phyloP scores from a whole-genome alignment of 1,140 invertebrate species.

The Anoplophora glabripennis region DNA sequence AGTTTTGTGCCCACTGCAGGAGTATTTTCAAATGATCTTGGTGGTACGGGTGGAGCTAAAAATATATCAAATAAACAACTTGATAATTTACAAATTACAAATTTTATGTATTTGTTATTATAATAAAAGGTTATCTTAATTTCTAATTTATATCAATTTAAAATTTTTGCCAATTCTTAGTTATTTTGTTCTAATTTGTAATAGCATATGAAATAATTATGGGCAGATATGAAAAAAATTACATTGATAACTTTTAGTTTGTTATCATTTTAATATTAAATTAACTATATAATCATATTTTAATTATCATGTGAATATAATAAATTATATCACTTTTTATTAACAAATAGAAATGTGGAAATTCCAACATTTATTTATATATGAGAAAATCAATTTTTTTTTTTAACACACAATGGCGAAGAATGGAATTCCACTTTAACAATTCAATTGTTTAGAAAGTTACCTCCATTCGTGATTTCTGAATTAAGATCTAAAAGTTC shows the following conservation, averaged over 20 bases:
- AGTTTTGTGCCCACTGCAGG: conserved; percentile 74
- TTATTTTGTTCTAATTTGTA: too few species aligned
- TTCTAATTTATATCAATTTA: background rate
- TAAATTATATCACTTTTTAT: too few species aligned
- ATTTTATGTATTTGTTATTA: background rate
- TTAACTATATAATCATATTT: too few species aligned
- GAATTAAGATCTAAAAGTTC: conserved; percentile 34
- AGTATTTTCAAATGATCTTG: conserved; percentile 60
- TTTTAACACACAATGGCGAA: background rate
- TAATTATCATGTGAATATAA: too few species aligned
- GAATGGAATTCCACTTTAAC: background rate
- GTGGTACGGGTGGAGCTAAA: conserved; percentile 64
- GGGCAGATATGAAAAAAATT: too few species aligned
- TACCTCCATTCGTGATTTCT: conserved; percentile 46
- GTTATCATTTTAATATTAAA: too few species aligned
- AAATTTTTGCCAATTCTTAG: too few species aligned
- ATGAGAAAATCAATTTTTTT: too few species aligned
- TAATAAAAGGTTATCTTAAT: background rate
- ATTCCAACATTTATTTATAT: too few species aligned
- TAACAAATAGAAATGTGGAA: too few species aligned
- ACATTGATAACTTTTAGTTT: too few species aligned
- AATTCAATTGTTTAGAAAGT: conserved; percentile 1
- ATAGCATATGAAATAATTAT: too few species aligned
- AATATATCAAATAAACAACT: conserved; percentile 13
- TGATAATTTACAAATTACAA: conserved; percentile 1